Conservation (phyloP, 2,113 vertebrate genomes). For the Alaudala cheleensis region DNA sequence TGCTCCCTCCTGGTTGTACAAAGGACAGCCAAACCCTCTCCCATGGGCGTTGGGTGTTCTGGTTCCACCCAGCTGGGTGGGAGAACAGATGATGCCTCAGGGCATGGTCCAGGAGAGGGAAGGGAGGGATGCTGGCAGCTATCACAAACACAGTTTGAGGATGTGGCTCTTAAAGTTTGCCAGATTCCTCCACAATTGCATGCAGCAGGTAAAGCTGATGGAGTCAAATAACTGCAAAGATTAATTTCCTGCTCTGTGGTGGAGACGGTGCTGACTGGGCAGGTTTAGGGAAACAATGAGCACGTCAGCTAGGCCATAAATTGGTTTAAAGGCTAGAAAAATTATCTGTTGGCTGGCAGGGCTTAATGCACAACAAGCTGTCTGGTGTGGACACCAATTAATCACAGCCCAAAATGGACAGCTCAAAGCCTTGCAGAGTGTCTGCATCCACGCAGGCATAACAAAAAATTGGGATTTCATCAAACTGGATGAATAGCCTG, state of each 20-base stretch:
- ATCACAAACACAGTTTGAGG: neutral
- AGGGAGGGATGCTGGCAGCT: neutral
- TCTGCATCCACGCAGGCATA: fast-evolving
- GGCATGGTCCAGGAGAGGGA: neutral
- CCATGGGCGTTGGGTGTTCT: neutral
- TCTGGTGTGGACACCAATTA: neutral
- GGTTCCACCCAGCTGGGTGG: neutral
- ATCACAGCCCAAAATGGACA: neutral
- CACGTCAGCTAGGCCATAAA: conserved; percentile 16
- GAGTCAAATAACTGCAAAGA: conserved; percentile 12
- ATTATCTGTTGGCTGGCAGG: neutral
- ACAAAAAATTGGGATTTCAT: conserved; percentile 1
- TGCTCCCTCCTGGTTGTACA: neutral
- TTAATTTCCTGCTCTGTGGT: conserved; percentile 46
- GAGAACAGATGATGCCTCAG: neutral
- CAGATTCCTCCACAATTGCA: neutral
- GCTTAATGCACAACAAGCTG: neutral
- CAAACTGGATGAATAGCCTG: neutral
- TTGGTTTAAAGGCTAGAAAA: conserved; percentile 41
- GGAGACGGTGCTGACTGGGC: neutral
- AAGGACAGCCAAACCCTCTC: neutral
- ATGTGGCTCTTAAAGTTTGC: neutral
- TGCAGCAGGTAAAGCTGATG: conserved; percentile 19
- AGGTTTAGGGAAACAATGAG: conserved; percentile 23
- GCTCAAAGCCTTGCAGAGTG: neutral